A percentile compares a stretch with the other conserved stretches of the same genome.
phyloP scores from a whole-genome alignment of 92 coral and sea anemone genomes.

The Umimayanthus kanabou region DNA sequence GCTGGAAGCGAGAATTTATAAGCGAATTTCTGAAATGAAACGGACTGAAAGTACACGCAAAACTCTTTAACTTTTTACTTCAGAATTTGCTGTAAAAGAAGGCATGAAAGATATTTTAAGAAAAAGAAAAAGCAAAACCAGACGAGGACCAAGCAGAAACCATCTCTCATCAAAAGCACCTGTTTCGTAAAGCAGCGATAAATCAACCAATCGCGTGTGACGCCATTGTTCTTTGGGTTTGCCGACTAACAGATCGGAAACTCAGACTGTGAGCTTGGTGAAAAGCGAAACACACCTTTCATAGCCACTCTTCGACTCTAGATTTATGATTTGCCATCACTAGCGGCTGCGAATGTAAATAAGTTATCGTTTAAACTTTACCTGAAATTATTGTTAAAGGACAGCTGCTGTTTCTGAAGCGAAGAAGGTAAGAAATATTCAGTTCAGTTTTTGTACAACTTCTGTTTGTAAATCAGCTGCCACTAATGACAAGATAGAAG shows the following conservation, averaged over 20 bases:
- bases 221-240: constrained; percentile 7
- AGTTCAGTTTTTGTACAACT: background rate
- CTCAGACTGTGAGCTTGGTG: background rate
- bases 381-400: background rate
- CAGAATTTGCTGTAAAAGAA: background rate
- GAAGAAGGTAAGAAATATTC: background rate
- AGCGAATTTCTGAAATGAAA: background rate
- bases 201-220: constrained; percentile 9
- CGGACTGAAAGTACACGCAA: background rate
- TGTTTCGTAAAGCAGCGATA: background rate
- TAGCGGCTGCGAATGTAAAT: constrained; percentile 1
- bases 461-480: background rate
- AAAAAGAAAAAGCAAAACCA: background rate
- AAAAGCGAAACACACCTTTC: background rate
- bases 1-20: background rate
- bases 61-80: too few relatives aligned
- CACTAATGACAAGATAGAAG: too few relatives aligned
- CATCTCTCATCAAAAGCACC: background rate
- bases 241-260: too few relatives aligned
- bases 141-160: background rate
- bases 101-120: too few relatives aligned
- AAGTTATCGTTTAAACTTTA: background rate
- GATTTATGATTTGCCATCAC: background rate
- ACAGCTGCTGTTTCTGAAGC: background rate
- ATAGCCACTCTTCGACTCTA: background rate